phyloP scores from a whole-genome alignment of 2,797 vertebrate species.

The Onychomys leucogaster region DNA sequence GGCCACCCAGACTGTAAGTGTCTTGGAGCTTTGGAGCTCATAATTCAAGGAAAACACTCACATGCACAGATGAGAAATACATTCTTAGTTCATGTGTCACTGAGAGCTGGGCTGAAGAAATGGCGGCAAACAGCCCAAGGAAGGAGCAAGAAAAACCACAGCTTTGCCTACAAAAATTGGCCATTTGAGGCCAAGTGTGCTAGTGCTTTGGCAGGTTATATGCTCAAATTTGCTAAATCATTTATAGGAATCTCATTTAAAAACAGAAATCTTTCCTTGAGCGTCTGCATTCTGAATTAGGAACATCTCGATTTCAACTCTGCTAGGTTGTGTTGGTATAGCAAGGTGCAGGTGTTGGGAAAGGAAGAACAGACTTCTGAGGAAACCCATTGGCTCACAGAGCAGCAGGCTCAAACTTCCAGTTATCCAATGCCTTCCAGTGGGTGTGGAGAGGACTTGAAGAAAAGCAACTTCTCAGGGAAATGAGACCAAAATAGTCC shows the following conservation, averaged over 20 bases:
- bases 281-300: constrained; percentile 72
- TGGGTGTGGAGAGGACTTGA: not conserved
- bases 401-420: constrained; percentile 17
- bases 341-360: constrained; percentile 68
- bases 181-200: constrained; percentile 58
- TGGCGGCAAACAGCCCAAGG: constrained; percentile 38
- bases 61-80: constrained; percentile 73
- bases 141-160: constrained; percentile 73
- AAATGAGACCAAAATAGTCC: not conserved
- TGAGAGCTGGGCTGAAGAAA: not conserved
- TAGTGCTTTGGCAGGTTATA: constrained; percentile 65
- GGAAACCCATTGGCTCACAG: not conserved
- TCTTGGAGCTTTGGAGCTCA: constrained; percentile 56
- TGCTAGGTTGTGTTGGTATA: constrained; percentile 32
- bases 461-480: not conserved
- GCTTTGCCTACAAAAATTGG: constrained; percentile 44
- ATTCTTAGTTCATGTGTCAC: constrained; percentile 59
- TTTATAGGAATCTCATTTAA: constrained; percentile 74
- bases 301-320: constrained; percentile 57
- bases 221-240: constrained; percentile 67
- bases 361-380: constrained; percentile 70
- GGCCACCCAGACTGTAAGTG: constrained; percentile 69
- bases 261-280: constrained; percentile 76
- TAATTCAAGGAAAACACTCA: constrained; percentile 63
- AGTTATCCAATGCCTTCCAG: constrained; percentile 42